A percentile compares a stretch with the other conserved stretches of the same genome.
Conservation (phyloP, 2,888 invertebrate genomes). For the Hesperia comma region DNA sequence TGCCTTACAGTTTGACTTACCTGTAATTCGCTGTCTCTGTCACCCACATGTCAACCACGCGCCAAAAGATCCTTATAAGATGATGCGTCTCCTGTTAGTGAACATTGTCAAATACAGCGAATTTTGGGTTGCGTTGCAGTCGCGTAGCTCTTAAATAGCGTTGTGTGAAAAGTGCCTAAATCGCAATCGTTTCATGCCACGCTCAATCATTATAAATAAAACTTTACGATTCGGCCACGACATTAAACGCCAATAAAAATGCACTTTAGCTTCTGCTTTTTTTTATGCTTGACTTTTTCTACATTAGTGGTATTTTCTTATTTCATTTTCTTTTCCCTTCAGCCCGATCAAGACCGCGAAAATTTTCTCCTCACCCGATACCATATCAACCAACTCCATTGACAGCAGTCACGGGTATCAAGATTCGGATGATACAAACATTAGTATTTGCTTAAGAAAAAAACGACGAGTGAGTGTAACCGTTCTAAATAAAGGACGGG, state of each 20-base stretch:
- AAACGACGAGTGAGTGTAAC: slow-evolving; percentile 52
- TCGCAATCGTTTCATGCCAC: neutral
- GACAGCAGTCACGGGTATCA: slow-evolving; percentile 72
- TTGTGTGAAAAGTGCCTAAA: no score
- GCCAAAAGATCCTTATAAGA: no score
- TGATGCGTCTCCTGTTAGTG: no score
- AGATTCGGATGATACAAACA: slow-evolving; percentile 65
- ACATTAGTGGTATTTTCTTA: slow-evolving; percentile 10
- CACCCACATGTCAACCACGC: no score
- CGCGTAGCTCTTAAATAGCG: no score
- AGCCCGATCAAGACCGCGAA: slow-evolving; percentile 50
- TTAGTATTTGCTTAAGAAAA: slow-evolving; percentile 48
- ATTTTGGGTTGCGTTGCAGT: no score
- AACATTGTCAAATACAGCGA: no score
- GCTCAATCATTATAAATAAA: neutral
- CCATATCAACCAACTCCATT: slow-evolving; percentile 49
- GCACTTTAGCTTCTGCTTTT: slow-evolving; percentile 45
- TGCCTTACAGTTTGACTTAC: no score
- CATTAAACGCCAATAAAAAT: slow-evolving; percentile 30
- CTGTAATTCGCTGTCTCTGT: no score
- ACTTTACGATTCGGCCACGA: neutral
- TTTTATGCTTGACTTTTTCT: slow-evolving; percentile 3
- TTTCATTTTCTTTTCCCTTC: slow-evolving; percentile 50
- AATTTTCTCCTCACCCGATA: slow-evolving; percentile 50
- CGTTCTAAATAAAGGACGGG: slow-evolving; percentile 5